Base-by-base conservation (phyloP, 1,140 invertebrate genomes). In the Halotydeus destructor region DNA sequence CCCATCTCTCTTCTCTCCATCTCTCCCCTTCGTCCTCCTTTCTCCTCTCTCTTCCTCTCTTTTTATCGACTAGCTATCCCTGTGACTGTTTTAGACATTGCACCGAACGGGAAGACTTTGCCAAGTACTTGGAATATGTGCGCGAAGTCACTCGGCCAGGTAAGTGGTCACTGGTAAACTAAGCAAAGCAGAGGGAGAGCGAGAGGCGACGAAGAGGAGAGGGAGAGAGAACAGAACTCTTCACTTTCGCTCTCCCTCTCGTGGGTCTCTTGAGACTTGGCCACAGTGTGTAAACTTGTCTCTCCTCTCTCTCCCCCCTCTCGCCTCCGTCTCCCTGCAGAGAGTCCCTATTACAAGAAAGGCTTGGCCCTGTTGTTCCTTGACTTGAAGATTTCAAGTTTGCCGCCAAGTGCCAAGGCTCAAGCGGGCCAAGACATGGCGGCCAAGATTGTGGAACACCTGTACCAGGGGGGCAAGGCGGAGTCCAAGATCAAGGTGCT, bases 81-180 rank as follows among this genome's bases (percentile, higher is more conserved):
- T 55, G 53, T 21, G 53, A 55, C 41, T 55, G 53, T 32, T 54
- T 46, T n/a, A 25, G 51, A 22, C 45, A 19, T 16, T 54, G 52
- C 36, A 39, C 22, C 14, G 28, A 48, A 35, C 36, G 49, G 9
- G 51, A 50, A 38, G 30, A 40, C 14, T 27, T 54, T 16, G 32
- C 34, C 6, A 33, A 32, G 12, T 53, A 39, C 32, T 21, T 54
- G 9, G 22, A 48, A 24, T 43, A 53, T 38, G 12, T 54, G 22
- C 30, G 42, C 14, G 30, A 41, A 9, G 14, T 54, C 11, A 49
- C 51, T 9, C 40, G 27, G 18, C 46, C 46, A 9, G 32, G 32
- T 38, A 30, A 22, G 11, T 19, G 2, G n/a, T n/a, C n/a, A n/a
- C n/a, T n/a, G n/a, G n/a, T n/a, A n/a, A n/a, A n/a, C n/a, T n/a